Conservation (phyloP, 2,888 invertebrate genomes). For the Ditula angustiorana region DNA sequence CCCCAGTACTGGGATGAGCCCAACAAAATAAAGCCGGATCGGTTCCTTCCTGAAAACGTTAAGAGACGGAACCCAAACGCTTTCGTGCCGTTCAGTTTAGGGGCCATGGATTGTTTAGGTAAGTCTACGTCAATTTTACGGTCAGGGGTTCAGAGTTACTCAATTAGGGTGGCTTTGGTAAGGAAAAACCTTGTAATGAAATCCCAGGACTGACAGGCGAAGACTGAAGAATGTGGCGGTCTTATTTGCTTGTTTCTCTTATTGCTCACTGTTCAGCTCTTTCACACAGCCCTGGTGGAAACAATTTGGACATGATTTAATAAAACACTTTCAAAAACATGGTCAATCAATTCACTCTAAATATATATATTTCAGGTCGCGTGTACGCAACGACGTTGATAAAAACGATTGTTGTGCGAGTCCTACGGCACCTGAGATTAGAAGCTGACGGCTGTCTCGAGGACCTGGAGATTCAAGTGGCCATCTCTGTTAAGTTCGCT, state of each 20-base stretch:
- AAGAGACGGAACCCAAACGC: constrained; percentile 66
- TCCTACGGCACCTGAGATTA: constrained; percentile 18
- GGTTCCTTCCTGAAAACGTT: constrained; percentile 70
- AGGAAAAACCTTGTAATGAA: no score
- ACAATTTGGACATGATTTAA: no score
- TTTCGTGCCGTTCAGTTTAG: constrained; percentile 72
- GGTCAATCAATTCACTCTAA: no score
- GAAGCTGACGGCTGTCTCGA: constrained; percentile 38
- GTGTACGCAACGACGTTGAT: constrained; percentile 30
- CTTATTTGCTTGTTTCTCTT: no score
- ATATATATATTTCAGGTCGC: constrained; percentile 33
- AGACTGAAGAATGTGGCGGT: no score
- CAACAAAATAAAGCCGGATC: constrained; percentile 62
- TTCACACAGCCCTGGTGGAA: no score
- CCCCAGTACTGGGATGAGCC: constrained; percentile 70
- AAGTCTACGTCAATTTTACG: no score
- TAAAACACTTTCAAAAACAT: no score
- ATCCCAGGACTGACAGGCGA: no score
- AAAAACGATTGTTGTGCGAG: constrained; percentile 35
- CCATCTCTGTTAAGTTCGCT: constrained; percentile 38
- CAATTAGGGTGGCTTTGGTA: no score
- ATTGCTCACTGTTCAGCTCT: no score
- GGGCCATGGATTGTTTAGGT: constrained; percentile 77
- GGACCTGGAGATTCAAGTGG: constrained; percentile 34
- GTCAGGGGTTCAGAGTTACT: no score